Percentiles rank a stretch among this genome's conserved stretches.
Conservation (phyloP, 2,888 invertebrate species). For the Pseudanteris insignis region DNA sequence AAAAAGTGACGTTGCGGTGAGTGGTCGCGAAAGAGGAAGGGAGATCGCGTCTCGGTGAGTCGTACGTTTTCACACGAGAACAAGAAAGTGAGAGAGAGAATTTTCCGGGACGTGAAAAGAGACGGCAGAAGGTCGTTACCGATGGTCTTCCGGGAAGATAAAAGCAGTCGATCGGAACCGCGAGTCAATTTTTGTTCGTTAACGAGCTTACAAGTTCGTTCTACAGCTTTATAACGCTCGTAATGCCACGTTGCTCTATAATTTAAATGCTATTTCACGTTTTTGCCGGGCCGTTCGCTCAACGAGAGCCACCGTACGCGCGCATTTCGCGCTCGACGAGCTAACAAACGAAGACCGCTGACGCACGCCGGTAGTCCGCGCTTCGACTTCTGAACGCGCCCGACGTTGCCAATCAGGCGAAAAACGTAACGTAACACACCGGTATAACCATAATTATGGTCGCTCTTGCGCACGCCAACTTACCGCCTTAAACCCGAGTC, state of each 20-base stretch:
- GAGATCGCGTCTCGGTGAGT: slow-evolving; percentile 9
- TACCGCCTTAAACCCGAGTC: too few species aligned
- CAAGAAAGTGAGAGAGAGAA: slow-evolving; percentile 42
- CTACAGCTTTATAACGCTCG: slow-evolving; percentile 51
- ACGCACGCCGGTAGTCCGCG: slow-evolving; percentile 29
- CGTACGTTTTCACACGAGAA: slow-evolving; percentile 9
- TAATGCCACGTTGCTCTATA: slow-evolving; percentile 48
- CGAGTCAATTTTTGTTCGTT: slow-evolving; percentile 52
- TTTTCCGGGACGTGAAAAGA: slow-evolving; percentile 40
- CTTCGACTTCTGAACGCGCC: slow-evolving; percentile 33
- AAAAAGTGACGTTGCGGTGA: slow-evolving; percentile 1
- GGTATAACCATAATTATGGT: slow-evolving; percentile 24
- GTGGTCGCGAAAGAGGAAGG: not conserved
- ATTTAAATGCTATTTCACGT: slow-evolving; percentile 47
- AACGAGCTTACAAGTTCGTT: slow-evolving; percentile 53
- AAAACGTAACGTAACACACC: slow-evolving; percentile 35
- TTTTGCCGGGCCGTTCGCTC: slow-evolving; percentile 39
- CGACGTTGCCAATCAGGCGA: slow-evolving; percentile 37
- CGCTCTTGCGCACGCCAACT: slow-evolving; percentile 15
- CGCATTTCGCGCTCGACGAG: slow-evolving; percentile 28
- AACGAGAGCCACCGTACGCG: slow-evolving; percentile 37
- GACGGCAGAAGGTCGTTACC: slow-evolving; percentile 46
- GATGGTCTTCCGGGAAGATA: slow-evolving; percentile 48
- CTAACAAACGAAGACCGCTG: slow-evolving; percentile 16
- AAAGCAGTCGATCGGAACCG: slow-evolving; percentile 47